phyloP scores from a whole-genome alignment of 2,888 invertebrate species.

The Aphodius granarius region DNA sequence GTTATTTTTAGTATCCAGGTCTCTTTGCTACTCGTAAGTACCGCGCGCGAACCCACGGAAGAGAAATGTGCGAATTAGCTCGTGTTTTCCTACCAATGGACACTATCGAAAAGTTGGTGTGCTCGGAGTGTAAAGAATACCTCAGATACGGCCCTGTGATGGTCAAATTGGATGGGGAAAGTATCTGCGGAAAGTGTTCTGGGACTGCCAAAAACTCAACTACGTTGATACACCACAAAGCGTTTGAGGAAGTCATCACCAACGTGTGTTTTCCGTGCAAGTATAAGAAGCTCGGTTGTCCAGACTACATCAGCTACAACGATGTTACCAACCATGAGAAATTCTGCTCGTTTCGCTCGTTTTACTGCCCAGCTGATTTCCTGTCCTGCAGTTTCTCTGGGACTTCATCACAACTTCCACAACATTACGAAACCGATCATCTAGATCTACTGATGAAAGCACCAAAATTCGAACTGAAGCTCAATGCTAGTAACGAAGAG shows the following conservation, averaged over 20 bases:
- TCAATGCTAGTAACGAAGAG: constrained; percentile 10
- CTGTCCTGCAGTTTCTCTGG: constrained; percentile 19
- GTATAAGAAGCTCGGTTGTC: constrained; percentile 20
- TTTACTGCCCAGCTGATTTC: constrained; percentile 19
- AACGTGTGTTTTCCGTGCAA: constrained; percentile 19
- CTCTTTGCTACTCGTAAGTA: background rate
- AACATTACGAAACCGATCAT: constrained; percentile 24
- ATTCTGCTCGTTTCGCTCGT: constrained; percentile 12
- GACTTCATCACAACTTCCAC: constrained; percentile 10
- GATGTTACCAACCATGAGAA: constrained; percentile 21
- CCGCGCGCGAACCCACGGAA: background rate
- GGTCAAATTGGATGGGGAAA: constrained; percentile 18
- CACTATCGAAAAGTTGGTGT: constrained; percentile 19
- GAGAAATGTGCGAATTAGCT: constrained; percentile 20
- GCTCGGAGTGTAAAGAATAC: constrained; percentile 23
- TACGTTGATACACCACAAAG: constrained; percentile 10
- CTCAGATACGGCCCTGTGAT: constrained; percentile 20
- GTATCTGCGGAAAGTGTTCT: constrained; percentile 25
- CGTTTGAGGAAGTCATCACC: constrained; percentile 18
- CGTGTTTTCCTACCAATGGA: constrained; percentile 16
- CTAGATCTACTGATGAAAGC: constrained; percentile 4
- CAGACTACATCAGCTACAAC: constrained; percentile 19
- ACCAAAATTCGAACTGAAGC: constrained; percentile 13
- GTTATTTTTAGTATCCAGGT: background rate
- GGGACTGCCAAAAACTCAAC: constrained; percentile 10